A percentile compares a stretch with the other conserved stretches of the same genome.
These are phyloP conservation scores for Hucho hucho DNA, from an alignment of 2,113 vertebrate species.

Conservation along the genomic window DNA sequence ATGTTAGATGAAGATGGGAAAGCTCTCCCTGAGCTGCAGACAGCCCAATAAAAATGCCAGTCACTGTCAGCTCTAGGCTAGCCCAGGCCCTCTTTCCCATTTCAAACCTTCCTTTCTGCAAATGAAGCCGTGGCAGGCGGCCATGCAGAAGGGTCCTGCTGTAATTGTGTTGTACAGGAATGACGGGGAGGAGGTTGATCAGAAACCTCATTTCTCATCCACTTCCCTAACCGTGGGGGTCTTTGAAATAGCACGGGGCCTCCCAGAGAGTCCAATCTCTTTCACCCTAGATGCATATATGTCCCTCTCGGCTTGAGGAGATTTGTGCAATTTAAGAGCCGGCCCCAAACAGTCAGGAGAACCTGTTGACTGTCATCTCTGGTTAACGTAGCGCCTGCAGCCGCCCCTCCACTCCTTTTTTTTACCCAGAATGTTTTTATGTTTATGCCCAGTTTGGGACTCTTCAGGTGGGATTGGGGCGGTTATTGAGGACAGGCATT, in stretches of 20 bases:
- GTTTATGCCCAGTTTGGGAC: neutral
- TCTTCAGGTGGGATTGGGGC: neutral
- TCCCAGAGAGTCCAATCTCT: neutral
- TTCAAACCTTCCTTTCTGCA: conserved; percentile 9
- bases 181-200: neutral
- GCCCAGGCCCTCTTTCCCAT: neutral
- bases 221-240: neutral
- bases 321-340: conserved; percentile 16
- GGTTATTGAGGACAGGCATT: neutral
- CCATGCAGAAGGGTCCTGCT: neutral
- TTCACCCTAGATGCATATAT: neutral
- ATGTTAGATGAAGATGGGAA: neutral
- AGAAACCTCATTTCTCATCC: neutral
- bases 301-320: neutral
- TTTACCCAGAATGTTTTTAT: too few species aligned
- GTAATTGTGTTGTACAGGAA: conserved; percentile 16
- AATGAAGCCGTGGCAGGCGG: neutral
- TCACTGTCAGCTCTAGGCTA: neutral
- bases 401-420: conserved; percentile 29
- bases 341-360: neutral
- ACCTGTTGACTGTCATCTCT: conserved; percentile 32
- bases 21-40: neutral
- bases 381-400: conserved; percentile 19
- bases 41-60: conserved; percentile 4
- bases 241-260: neutral